A percentile compares a stretch with the other conserved stretches of the same genome.
Conservation (phyloP, 2,113 vertebrate species). For the Crocuta crocuta region DNA sequence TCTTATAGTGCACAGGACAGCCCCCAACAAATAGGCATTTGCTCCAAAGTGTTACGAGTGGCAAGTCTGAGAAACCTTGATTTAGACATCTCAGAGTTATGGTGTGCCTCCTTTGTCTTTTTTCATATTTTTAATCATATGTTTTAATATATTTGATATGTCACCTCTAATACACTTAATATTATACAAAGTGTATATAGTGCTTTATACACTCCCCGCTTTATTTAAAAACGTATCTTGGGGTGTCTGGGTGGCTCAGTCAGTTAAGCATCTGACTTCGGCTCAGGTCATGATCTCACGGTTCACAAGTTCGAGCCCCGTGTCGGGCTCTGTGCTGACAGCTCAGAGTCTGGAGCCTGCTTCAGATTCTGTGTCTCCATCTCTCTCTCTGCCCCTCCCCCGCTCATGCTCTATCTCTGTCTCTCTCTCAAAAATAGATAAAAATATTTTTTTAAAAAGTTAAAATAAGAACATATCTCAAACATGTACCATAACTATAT, state of each 20-base stretch:
- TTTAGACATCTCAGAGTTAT: neutral
- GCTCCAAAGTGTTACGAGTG: neutral
- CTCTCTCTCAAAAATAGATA: too few relatives aligned
- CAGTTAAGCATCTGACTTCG: too few relatives aligned
- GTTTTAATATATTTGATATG: neutral
- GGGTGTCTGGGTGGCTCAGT: too few relatives aligned
- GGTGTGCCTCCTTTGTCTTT: neutral
- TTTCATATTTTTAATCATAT: neutral
- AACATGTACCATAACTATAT: neutral
- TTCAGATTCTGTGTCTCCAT: too few relatives aligned
- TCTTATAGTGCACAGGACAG: fast-evolving
- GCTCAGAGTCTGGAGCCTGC: too few relatives aligned
- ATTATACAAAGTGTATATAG: too few relatives aligned
- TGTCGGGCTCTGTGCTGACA: too few relatives aligned
- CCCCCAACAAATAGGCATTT: neutral
- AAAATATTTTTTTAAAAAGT: neutral
- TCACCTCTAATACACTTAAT: neutral
- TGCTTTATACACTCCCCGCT: neutral
- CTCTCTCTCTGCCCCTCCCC: too few relatives aligned
- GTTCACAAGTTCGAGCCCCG: too few relatives aligned
- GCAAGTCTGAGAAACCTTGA: neutral
- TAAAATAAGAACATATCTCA: neutral
- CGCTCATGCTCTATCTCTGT: too few relatives aligned
- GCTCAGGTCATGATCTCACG: too few relatives aligned
- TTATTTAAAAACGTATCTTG: neutral